Evolutionary conservation across 2,888 invertebrate genomes (phyloP).

Genomic region (Thumatha senex): DNA sequence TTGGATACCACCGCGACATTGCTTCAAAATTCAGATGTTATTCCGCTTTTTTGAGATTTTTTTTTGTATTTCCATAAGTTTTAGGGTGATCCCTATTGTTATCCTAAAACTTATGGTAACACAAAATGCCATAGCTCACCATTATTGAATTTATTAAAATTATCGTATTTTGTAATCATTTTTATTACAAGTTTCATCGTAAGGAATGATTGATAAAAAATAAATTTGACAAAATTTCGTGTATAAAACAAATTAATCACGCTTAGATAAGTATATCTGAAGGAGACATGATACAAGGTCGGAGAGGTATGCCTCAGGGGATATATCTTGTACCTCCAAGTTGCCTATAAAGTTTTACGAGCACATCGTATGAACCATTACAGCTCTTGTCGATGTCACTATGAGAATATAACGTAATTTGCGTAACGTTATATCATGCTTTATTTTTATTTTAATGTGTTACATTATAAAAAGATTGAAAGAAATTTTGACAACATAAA

Average conservation of each 20-base stretch:
- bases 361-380: conserved; percentile 71
- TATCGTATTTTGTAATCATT: not conserved
- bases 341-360: conserved; percentile 77
- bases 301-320: conserved; percentile 54
- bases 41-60: too few species aligned
- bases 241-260: conserved; percentile 76
- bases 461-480: not conserved
- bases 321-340: conserved; percentile 60
- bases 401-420: conserved; percentile 62
- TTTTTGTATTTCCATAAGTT: too few species aligned
- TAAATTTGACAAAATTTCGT: conserved; percentile 53
- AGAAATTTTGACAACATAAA: not conserved
- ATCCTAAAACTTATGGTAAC: not conserved
- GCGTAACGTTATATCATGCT: conserved; percentile 48
- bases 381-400: conserved; percentile 70
- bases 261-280: conserved; percentile 70
- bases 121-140: too few species aligned
- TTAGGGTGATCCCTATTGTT: not conserved
- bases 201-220: conserved; percentile 21
- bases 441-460: conserved; percentile 19
- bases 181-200: not conserved
- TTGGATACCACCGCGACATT: too few species aligned
- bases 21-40: too few species aligned
- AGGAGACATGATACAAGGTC: conserved; percentile 59
- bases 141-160: too few species aligned